These are phyloP conservation scores for Pachypanchax playfairii DNA, from an alignment of 2,113 vertebrate genomes.

Conservation along the genomic window DNA sequence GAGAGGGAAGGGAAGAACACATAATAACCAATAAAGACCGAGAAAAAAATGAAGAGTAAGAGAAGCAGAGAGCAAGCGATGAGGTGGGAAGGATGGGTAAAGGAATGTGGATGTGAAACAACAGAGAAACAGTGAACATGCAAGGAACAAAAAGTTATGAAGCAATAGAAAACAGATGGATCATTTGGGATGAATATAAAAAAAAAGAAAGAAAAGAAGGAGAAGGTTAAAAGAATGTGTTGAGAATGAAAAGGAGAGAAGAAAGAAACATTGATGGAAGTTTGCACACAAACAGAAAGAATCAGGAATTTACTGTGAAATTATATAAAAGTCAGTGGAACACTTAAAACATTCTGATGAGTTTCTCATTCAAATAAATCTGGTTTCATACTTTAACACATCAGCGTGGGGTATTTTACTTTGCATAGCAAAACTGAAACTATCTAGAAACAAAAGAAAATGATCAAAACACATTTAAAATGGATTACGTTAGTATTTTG, in stretches of 20 bases:
- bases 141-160: neutral
- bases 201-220: neutral
- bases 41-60: slow-evolving; percentile 6
- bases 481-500: no score
- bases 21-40: slow-evolving; percentile 30
- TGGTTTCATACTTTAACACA: slow-evolving; percentile 23
- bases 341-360: neutral
- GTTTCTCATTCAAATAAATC: neutral
- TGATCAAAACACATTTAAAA: neutral
- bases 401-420: neutral
- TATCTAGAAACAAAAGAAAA: neutral
- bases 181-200: neutral
- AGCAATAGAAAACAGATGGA: neutral
- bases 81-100: neutral
- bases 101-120: neutral
- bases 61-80: slow-evolving; percentile 9
- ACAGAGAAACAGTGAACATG: neutral
- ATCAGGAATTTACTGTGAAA: neutral
- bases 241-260: neutral
- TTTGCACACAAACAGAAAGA: neutral
- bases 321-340: neutral
- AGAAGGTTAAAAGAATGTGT: neutral
- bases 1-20: slow-evolving; percentile 13
- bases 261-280: accelerated
- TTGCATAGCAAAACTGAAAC: neutral